Conservation (phyloP, 2,113 vertebrate genomes). For the Eulemur rufifrons region DNA sequence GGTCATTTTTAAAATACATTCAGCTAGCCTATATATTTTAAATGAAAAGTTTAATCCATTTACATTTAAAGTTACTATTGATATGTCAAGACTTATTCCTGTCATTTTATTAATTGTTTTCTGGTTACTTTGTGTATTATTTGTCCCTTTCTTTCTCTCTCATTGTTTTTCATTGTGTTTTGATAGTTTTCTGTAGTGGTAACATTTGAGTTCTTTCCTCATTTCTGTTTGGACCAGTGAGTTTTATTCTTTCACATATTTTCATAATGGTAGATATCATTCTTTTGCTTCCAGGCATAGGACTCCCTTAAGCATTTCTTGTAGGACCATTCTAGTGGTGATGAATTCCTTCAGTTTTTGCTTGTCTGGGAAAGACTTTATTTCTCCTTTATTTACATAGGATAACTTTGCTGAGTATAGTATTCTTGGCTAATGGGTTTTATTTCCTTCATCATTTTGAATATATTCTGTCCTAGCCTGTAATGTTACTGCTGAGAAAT, state of each 20-base stretch:
- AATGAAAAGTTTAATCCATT: neutral
- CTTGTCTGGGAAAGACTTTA: neutral
- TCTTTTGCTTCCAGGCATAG: neutral
- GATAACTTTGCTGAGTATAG: neutral
- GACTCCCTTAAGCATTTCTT: neutral
- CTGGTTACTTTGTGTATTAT: neutral
- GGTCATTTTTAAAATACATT: neutral
- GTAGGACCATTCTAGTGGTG: neutral
- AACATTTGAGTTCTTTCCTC: neutral
- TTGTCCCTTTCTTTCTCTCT: neutral
- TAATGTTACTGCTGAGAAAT: neutral
- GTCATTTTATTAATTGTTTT: neutral
- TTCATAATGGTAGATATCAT: neutral
- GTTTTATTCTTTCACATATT: neutral
- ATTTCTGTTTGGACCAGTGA: neutral
- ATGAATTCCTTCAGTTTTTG: neutral
- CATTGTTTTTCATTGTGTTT: neutral
- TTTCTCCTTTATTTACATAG: neutral
- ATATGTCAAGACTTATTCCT: neutral
- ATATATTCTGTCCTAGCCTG: neutral
- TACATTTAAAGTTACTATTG: neutral
- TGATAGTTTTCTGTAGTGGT: neutral
- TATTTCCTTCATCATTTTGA: neutral
- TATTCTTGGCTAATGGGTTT: neutral
- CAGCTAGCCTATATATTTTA: neutral